Conservation (phyloP, 2,113 vertebrate species). For the Sceloporus undulatus region DNA sequence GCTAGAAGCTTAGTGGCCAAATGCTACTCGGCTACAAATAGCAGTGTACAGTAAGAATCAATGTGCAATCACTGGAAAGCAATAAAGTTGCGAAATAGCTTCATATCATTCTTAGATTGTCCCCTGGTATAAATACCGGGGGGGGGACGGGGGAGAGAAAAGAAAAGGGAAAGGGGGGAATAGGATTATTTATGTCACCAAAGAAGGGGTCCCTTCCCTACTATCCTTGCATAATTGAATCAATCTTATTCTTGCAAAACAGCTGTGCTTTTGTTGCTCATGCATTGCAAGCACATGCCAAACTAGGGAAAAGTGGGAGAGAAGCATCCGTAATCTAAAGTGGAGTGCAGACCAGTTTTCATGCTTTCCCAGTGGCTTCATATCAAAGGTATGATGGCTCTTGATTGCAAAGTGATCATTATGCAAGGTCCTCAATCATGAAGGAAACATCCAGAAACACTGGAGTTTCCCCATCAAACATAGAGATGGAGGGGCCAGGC, state of each 20-base stretch:
- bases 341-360: background rate
- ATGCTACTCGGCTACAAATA: background rate
- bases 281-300: background rate
- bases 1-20: background rate
- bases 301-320: background rate
- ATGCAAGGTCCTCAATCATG: too few relatives aligned
- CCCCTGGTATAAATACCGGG: background rate
- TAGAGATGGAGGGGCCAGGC: too few relatives aligned
- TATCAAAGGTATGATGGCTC: too few relatives aligned
- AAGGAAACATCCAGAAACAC: too few relatives aligned
- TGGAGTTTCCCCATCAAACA: too few relatives aligned
- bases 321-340: background rate
- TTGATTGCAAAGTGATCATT: too few relatives aligned
- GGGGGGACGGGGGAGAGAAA: background rate
- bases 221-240: background rate
- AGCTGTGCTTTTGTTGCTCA: background rate
- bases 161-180: background rate
- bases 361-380: background rate
- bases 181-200: background rate
- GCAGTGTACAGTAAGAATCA: fast-evolving
- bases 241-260: constrained; percentile 4
- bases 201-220: background rate
- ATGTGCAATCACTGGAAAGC: background rate
- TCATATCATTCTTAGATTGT: background rate
- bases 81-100: background rate